These are phyloP conservation scores for Cyprinus carpio DNA, from an alignment of 2,113 vertebrate genomes.

Conservation along the genomic window DNA sequence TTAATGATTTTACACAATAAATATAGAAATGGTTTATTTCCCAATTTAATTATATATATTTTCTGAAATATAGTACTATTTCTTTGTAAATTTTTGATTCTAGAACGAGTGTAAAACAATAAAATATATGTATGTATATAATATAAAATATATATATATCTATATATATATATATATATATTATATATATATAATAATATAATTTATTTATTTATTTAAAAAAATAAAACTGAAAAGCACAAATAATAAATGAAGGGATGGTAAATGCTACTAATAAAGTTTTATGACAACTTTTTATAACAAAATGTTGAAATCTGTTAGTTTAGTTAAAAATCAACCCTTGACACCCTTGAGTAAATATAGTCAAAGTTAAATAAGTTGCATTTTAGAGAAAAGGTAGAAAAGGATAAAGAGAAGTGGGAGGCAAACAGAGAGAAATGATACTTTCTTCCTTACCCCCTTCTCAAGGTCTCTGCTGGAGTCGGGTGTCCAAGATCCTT, in stretches of 20 bases:
- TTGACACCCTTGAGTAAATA: neutral
- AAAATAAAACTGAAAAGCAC: too few relatives aligned
- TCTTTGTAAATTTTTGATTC: neutral
- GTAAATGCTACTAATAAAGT: neutral
- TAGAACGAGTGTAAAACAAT: neutral
- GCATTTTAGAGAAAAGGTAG: neutral
- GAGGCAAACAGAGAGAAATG: neutral
- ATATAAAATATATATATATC: too few relatives aligned
- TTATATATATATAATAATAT: too few relatives aligned
- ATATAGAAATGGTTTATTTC: neutral
- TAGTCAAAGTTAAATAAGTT: neutral
- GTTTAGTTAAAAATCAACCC: neutral
- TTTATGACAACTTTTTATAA: neutral
- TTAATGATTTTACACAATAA: neutral
- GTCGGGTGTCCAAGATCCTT: constrained; percentile 24
- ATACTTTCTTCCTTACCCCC: neutral
- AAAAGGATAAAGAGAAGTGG: neutral
- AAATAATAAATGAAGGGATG: neutral
- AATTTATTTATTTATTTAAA: too few relatives aligned
- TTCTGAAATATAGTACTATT: neutral
- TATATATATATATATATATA: too few relatives aligned
- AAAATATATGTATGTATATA: too few relatives aligned
- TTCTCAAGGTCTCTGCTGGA: constrained; percentile 30
- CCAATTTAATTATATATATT: neutral
- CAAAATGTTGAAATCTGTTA: neutral